Percentiles rank a stretch among this genome's conserved stretches.
Evolutionary conservation across 2,888 invertebrate genomes (phyloP).

Genomic region (Drosophila histrio): DNA sequence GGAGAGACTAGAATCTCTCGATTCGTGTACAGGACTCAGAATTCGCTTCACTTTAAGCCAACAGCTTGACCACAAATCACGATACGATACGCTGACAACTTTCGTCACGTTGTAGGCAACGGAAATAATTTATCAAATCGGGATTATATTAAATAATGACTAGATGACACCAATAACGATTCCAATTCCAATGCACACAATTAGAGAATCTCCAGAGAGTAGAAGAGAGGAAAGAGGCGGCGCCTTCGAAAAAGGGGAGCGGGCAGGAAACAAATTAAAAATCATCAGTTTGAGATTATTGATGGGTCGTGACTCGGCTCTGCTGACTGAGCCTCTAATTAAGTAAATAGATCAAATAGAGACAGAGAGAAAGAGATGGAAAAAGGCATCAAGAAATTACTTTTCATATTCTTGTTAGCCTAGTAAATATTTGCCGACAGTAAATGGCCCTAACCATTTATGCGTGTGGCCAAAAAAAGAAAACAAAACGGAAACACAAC

Average conservation of each 20-base stretch:
- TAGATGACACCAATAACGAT: constrained; percentile 64
- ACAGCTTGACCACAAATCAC: constrained; percentile 67
- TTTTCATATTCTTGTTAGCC: constrained; percentile 21
- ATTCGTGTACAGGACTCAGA: constrained; percentile 3
- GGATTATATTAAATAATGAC: constrained; percentile 74
- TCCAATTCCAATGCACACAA: constrained; percentile 38
- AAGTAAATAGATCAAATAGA: constrained; percentile 30
- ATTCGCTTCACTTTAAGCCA: constrained; percentile 7
- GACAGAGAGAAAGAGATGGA: background rate
- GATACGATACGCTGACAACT: constrained; percentile 50
- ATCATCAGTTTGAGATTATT: constrained; percentile 41
- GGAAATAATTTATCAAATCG: constrained; percentile 78
- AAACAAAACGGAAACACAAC: background rate
- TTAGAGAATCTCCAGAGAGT: constrained; percentile 20
- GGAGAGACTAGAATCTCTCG: constrained; percentile 25
- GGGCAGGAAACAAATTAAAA: constrained; percentile 30
- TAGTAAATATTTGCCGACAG: constrained; percentile 33
- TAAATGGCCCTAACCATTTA: constrained; percentile 62
- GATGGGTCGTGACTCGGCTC: constrained; percentile 36
- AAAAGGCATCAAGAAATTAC: constrained; percentile 22
- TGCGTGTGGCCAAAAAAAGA: constrained; percentile 11
- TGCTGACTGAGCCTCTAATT: constrained; percentile 25
- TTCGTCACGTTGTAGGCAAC: constrained; percentile 67
- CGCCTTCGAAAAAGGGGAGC: background rate
- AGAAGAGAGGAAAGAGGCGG: background rate